A percentile compares a stretch with the other conserved stretches of the same genome.
Evolutionary conservation across 35 echinoderm and acorn worm genomes (phyloP).

Genomic region (Strongylocentrotus purpuratus): DNA sequence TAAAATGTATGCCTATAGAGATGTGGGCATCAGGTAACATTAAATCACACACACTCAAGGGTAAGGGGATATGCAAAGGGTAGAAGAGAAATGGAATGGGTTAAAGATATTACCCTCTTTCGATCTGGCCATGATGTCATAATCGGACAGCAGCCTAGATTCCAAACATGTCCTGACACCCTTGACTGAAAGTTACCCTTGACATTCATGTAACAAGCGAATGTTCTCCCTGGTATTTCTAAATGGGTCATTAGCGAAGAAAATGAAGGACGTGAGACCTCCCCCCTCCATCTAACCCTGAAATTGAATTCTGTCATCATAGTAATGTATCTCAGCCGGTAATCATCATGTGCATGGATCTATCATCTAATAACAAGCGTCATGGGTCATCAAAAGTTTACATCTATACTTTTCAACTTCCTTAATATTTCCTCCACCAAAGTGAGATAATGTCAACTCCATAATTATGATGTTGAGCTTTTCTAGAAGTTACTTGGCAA

Average conservation of each 20-base stretch:
- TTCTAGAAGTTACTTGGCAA: not conserved
- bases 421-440: not conserved
- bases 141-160: not conserved
- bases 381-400: not conserved
- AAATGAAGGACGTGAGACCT: not conserved
- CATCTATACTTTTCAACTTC: not conserved
- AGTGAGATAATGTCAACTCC: not conserved
- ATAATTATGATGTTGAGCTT: not conserved
- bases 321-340: not conserved
- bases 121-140: not conserved
- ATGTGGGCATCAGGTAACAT: no score
- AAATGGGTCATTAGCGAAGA: not conserved
- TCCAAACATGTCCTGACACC: not conserved
- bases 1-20: not conserved
- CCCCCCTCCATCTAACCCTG: not conserved
- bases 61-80: no score
- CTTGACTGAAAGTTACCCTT: not conserved
- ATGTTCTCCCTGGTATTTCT: not conserved
- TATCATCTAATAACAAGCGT: not conserved
- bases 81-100: no score
- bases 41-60: no score
- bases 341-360: not conserved
- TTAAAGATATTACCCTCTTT: no score
- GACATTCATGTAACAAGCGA: constrained; percentile 16
- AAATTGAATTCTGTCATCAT: not conserved